Evolutionary conservation across 2,888 invertebrate genomes (phyloP).

Genomic region (Limnephilus rhombicus): DNA sequence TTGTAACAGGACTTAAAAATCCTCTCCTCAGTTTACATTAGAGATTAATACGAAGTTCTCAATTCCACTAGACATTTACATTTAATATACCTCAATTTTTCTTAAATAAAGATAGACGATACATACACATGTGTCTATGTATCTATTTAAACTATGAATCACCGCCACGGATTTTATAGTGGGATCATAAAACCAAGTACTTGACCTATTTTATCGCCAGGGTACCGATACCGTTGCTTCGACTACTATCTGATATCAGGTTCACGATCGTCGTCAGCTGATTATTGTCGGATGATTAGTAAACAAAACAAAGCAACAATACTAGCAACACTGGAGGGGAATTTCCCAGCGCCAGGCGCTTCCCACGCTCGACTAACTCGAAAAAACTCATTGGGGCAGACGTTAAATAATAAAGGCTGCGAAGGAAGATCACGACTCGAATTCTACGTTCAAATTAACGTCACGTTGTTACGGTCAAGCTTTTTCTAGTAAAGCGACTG

Average conservation of each 20-base stretch:
- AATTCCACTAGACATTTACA: background rate
- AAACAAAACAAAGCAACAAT: background rate
- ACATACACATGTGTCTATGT: no score
- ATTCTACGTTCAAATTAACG: background rate
- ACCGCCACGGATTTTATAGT: no score
- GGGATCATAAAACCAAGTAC: no score
- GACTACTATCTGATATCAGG: background rate
- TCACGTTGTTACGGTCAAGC: background rate
- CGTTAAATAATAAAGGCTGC: background rate
- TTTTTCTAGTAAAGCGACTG: background rate
- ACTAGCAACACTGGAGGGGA: background rate
- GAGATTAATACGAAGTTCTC: background rate
- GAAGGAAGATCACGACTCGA: background rate
- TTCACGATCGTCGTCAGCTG: background rate
- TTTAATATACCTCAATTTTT: background rate
- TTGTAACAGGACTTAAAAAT: no score
- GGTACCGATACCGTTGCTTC: background rate
- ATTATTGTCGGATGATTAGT: background rate
- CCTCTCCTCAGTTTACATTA: no score
- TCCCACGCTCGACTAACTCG: background rate
- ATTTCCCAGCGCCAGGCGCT: background rate
- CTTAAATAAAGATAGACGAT: no score
- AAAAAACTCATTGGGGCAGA: background rate
- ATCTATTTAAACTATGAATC: no score
- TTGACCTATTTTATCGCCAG: background rate